phyloP scores from a whole-genome alignment of 2,888 invertebrate genomes.

The Mesorhabditis spiculigera region DNA sequence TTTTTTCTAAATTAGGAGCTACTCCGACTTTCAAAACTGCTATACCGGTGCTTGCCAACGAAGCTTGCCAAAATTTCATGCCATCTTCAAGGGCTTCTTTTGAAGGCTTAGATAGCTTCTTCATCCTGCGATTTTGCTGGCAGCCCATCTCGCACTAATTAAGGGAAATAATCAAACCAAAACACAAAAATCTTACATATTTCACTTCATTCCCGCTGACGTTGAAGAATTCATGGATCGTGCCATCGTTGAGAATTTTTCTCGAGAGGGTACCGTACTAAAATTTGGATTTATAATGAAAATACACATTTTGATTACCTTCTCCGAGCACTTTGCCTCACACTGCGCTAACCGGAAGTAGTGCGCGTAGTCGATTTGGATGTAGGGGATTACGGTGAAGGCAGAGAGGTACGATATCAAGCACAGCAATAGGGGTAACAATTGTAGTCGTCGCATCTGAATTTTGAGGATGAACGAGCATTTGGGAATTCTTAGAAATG shows the following conservation, averaged over 20 bases:
- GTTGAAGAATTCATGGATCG: constrained; percentile 32
- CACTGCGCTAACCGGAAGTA: constrained; percentile 51
- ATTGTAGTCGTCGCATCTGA: too few species aligned
- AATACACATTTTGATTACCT: constrained; percentile 26
- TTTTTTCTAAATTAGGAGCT: constrained; percentile 18
- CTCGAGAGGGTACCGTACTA: constrained; percentile 34
- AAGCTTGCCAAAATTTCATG: constrained; percentile 30
- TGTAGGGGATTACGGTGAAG: constrained; percentile 51
- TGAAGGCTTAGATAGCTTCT: constrained; percentile 27
- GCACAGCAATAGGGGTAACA: too few species aligned
- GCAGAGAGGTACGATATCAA: neutral
- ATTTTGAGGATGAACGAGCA: too few species aligned
- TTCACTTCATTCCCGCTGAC: constrained; percentile 20
- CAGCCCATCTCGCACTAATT: constrained; percentile 42
- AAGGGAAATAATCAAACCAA: neutral
- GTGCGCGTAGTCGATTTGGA: constrained; percentile 54
- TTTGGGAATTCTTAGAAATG: too few species aligned
- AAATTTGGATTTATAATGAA: constrained; percentile 11
- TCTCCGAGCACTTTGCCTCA: constrained; percentile 53
- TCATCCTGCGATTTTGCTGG: constrained; percentile 27
- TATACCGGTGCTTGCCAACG: neutral
- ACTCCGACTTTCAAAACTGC: neutral
- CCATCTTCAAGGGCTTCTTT: constrained; percentile 25
- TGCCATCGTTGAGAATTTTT: constrained; percentile 24
- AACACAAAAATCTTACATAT: constrained; percentile 13